Percentiles rank a stretch among this genome's conserved stretches.
Evolutionary conservation across 2,797 vertebrate species (phyloP).

Genomic region (Siniperca scherzeri): DNA sequence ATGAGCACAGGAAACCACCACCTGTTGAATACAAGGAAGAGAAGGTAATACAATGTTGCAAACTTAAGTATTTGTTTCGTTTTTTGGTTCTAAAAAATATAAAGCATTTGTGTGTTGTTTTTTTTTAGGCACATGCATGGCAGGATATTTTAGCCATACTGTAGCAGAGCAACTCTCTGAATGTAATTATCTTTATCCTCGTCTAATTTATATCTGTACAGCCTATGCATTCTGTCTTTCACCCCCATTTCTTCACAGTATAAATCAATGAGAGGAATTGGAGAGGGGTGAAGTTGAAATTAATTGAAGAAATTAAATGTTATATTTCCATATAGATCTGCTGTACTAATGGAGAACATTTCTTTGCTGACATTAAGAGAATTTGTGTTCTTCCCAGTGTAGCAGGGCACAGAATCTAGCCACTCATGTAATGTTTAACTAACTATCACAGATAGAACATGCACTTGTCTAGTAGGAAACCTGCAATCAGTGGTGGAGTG

Average conservation of each 20-base stretch:
- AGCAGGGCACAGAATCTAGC: slow-evolving; percentile 46
- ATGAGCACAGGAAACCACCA: slow-evolving; percentile 59
- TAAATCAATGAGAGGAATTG: not conserved
- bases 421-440: slow-evolving; percentile 79
- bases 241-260: not conserved
- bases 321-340: not conserved
- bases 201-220: not conserved
- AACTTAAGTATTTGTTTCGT: not conserved
- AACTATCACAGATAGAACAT: slow-evolving; percentile 63
- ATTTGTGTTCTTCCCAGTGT: slow-evolving; percentile 25
- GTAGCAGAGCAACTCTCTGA: not conserved
- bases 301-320: not conserved
- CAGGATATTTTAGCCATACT: not conserved
- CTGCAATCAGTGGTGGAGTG: slow-evolving; percentile 69
- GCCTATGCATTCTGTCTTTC: not conserved
- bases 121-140: not conserved
- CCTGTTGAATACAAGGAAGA: slow-evolving; percentile 69
- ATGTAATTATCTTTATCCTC: not conserved
- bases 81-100: not conserved
- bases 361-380: slow-evolving; percentile 13
- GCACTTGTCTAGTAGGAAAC: slow-evolving; percentile 65
- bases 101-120: not conserved
- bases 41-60: slow-evolving; percentile 68
- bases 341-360: slow-evolving; percentile 3
- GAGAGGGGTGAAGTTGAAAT: not conserved